phyloP scores from a whole-genome alignment of 2,888 invertebrate species.

The Idaea biselata region DNA sequence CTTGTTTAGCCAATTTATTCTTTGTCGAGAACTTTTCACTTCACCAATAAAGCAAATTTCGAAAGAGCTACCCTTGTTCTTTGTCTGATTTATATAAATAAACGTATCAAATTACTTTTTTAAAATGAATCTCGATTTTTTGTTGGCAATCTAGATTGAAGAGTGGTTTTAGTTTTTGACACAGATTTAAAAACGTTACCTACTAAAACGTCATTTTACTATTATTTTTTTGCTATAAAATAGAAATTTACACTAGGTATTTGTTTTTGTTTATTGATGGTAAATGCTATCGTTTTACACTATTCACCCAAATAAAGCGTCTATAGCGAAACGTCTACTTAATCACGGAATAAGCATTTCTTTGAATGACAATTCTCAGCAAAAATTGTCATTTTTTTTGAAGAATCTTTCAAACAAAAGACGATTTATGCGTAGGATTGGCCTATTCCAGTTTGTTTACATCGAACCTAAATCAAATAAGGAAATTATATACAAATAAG shows the following conservation, averaged over 20 bases:
- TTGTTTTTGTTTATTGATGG: no score
- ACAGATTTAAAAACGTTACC: not conserved
- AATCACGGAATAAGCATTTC: no score
- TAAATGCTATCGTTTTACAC: no score
- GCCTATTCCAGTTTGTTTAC: not conserved
- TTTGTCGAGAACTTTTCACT: conserved; percentile 3
- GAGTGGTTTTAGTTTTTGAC: not conserved
- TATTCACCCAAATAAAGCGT: no score
- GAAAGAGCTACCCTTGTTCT: not conserved
- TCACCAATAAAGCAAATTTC: not conserved
- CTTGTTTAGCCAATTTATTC: conserved; percentile 4
- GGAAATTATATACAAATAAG: not conserved
- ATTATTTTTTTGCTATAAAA: no score
- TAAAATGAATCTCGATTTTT: not conserved
- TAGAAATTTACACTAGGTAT: no score
- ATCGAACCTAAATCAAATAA: not conserved
- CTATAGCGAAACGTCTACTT: no score
- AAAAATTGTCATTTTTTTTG: no score
- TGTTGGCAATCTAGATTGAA: not conserved
- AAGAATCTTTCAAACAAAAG: no score
- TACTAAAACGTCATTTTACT: no score
- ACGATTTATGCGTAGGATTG: no score
- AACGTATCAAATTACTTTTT: not conserved
- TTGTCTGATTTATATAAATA: not conserved
- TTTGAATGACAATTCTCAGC: no score